Evolutionary conservation across 2,113 vertebrate genomes (phyloP), one percentile per base, ranked within the genome.

Genomic region (Bubo bubo): DNA sequence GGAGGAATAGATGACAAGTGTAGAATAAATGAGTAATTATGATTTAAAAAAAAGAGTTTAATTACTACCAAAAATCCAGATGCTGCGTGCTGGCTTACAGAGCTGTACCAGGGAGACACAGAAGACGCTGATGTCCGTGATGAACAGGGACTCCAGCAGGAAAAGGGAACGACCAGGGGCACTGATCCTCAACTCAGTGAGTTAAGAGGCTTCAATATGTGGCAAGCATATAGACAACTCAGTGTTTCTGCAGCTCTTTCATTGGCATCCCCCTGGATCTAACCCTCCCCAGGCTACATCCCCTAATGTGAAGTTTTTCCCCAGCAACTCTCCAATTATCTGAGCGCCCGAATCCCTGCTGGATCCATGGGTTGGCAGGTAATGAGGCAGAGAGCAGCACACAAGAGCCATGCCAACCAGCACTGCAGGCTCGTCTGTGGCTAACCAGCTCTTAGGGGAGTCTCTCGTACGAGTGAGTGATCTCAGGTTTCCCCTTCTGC

Each of bases 391-490:
- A 58, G 37, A 32, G 58, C n/a, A 5, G 43, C 2, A 4, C 39
- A 17, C 5, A 4, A 45, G 64, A 67, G 27, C 64, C 16, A 30
- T 0, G 1, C 27, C 62, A 56, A 37, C 17, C 32, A 34, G 58
- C 39, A 6, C 30, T 14, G 24, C 1, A 2, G 45, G 50, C 47
- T 68, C 47, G 23, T 5, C n/a, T 32, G 6, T 2, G 4, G 23
- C 45, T 35, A 53, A 41, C 23, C 22, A 30, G 45, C 30, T 21
- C 30, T 14, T 15, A 4, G 45, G 13, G 39, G 45, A 77, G 27
- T 3, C 43, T 35, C 59, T 58, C 4, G 2, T 14, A 9, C 1
- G 3, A 21, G 21, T 6, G 32, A 60, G 27, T 0, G 1, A 43
- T 17, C 49, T 56, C 79, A 18, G 20, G 28, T n/a, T 67, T 64